Conservation (phyloP, 2,113 vertebrate species). For the Crypturellus undulatus region DNA sequence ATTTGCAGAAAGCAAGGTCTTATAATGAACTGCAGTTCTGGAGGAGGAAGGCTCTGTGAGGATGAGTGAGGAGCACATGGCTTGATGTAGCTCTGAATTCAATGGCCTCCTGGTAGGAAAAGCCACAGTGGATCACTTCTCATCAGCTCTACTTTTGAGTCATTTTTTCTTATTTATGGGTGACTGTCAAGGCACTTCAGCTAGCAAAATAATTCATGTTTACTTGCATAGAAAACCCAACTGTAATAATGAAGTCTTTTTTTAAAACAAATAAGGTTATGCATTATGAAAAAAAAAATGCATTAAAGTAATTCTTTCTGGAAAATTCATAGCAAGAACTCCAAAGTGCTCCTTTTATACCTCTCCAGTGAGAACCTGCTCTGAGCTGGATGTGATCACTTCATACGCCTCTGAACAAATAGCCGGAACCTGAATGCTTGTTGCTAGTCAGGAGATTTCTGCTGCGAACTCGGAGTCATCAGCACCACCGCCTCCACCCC, state of each 20-base stretch:
- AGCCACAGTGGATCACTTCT: slow-evolving; percentile 20
- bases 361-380: not conserved
- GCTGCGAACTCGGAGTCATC: rapidly evolving
- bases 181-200: slow-evolving; percentile 47
- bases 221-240: slow-evolving; percentile 38
- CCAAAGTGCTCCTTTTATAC: not conserved
- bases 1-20: not conserved
- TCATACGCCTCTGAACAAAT: not conserved
- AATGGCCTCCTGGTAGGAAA: slow-evolving; percentile 10
- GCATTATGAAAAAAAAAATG: not conserved
- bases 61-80: not conserved
- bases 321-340: slow-evolving; percentile 17
- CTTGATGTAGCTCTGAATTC: not conserved
- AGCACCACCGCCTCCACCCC: not conserved
- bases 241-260: slow-evolving; percentile 25
- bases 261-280: not conserved
- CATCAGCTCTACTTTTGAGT: slow-evolving; percentile 24
- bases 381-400: rapidly evolving
- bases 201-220: slow-evolving; percentile 43
- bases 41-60: slow-evolving; percentile 25
- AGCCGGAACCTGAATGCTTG: not conserved
- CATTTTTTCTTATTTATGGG: slow-evolving; percentile 31
- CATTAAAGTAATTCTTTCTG: not conserved
- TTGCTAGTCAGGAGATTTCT: not conserved
- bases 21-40: not conserved